These are phyloP conservation scores for Cyrtodaria siliqua DNA, from an alignment of 2,888 invertebrate species.

Conservation along the genomic window DNA sequence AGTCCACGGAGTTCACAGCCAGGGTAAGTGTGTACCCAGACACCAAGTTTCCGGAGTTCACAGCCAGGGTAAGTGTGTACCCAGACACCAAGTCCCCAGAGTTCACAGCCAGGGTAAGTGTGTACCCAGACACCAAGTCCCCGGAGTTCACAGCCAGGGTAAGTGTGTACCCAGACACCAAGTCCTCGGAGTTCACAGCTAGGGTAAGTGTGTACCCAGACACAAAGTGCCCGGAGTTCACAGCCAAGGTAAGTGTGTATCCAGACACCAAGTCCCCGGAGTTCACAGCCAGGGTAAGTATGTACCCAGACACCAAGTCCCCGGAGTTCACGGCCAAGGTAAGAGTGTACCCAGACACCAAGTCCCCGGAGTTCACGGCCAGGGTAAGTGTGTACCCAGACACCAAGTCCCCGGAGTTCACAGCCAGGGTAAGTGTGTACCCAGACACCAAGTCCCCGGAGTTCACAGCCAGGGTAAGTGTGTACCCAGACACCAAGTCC, in stretches of 20 bases:
- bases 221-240: no score
- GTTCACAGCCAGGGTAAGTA: constrained; percentile 5
- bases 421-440: no score
- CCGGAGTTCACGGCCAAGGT: not conserved
- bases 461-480: no score
- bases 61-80: constrained; percentile 23
- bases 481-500: no score
- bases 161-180: no score
- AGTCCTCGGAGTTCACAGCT: no score
- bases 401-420: constrained; percentile 32
- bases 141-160: constrained; percentile 16
- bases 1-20: not conserved
- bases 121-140: constrained; percentile 8
- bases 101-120: constrained; percentile 37
- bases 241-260: no score
- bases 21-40: constrained; percentile 9
- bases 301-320: no score
- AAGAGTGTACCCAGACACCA: constrained; percentile 22
- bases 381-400: constrained; percentile 22
- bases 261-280: no score
- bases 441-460: no score
- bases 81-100: constrained; percentile 23
- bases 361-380: constrained; percentile 28
- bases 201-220: no score
- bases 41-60: constrained; percentile 33